phyloP scores from a whole-genome alignment of 2,797 vertebrate genomes.

The Onychomys arenicola region DNA sequence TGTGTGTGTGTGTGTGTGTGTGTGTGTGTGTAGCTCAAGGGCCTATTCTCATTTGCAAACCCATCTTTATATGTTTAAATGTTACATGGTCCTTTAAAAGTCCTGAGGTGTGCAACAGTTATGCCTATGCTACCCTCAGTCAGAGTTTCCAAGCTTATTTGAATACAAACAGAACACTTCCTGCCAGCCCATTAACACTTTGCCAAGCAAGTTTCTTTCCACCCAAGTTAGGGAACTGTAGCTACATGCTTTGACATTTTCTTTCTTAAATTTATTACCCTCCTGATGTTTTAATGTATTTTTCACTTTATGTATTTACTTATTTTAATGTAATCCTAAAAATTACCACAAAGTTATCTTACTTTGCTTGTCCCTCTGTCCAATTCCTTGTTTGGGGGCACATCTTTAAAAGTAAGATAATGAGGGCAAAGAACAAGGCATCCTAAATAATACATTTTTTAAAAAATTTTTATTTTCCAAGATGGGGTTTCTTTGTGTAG shows the following conservation, averaged over 20 bases:
- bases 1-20: neutral
- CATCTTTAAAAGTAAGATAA: neutral
- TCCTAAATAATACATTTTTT: neutral
- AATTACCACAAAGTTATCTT: neutral
- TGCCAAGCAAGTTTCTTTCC: neutral
- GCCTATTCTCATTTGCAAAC: neutral
- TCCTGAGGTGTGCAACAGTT: neutral
- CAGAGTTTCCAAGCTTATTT: slow-evolving; percentile 12
- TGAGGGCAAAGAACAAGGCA: neutral
- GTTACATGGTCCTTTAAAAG: neutral
- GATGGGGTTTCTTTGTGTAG: neutral
- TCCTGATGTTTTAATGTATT: neutral
- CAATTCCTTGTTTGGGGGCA: neutral
- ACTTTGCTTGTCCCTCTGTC: neutral
- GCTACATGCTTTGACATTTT: neutral
- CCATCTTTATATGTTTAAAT: neutral
- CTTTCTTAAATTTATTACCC: neutral
- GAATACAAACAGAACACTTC: slow-evolving; percentile 17
- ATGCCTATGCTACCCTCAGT: neutral
- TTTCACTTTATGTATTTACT: neutral
- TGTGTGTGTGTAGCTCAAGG: neutral
- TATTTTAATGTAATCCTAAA: neutral
- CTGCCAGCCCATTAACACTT: neutral
- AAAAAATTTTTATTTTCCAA: neutral
- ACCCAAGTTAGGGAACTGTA: neutral